Evolutionary conservation across 2,888 invertebrate species (phyloP), one percentile per base, ranked within the genome.

Genomic region (Ceraclea dissimilis): DNA sequence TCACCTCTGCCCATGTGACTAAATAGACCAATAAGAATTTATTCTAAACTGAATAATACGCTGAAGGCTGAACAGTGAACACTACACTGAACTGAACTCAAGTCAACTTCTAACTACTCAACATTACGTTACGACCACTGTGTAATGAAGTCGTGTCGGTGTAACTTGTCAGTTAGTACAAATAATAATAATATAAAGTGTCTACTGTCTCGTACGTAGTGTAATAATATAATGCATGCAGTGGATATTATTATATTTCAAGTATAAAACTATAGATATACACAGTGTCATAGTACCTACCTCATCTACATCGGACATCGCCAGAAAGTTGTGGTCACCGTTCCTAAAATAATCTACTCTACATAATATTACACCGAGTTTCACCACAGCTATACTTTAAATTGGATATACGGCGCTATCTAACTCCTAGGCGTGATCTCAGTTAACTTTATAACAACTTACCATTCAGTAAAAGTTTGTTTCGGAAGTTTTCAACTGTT

Each of bases 241-340:
- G n/a, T n/a, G n/a, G n/a, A n/a, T n/a, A n/a, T n/a, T n/a, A n/a
- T n/a, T n/a, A n/a, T n/a, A n/a, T n/a, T n/a, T n/a, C n/a, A n/a
- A n/a, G n/a, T n/a, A n/a, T n/a, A n/a, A n/a, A n/a, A n/a, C n/a
- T n/a, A n/a, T n/a, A n/a, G n/a, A n/a, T n/a, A n/a, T n/a, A n/a
- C n/a, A n/a, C n/a, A n/a, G n/a, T n/a, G n/a, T n/a, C n/a, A n/a
- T n/a, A n/a, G n/a, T n/a, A n/a, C n/a, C n/a, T 26, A 26, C 10
- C 26, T 4, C 26, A 26, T 26, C 26, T 4, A 52, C 52, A 55
- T 59, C 59, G 56, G 26, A 52, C 52, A 55, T 59, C 59, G 56
- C 55, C 52, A 55, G 54, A 58, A 58, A 58, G 58, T 58, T 58
- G 58, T 56, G 58, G 60, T 61, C 59, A 59, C 59, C 49, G 61